Base-by-base conservation (phyloP, 1,140 invertebrate genomes). In the Drosophila seguyi region DNA sequence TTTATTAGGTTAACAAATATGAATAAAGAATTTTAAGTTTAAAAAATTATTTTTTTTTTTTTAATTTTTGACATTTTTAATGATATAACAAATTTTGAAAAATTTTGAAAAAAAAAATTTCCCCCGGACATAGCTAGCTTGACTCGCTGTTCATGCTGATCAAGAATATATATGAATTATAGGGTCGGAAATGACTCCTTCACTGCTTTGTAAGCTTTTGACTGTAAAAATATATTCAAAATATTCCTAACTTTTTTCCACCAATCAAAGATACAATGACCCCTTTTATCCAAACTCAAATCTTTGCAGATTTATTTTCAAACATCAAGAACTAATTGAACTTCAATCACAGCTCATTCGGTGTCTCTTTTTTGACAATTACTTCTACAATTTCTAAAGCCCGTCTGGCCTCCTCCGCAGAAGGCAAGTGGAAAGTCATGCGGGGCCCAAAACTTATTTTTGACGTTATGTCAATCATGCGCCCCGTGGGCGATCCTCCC, bases 401-500 rank as follows among this genome's bases (percentile, higher is more conserved):
- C 75, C 31, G 18, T 22, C 25, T n/a, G 25, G 31, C 44, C 65
- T 48, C 67, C 69, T 27, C 52, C 68, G 53, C 66, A 41, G 25
- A 59, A 72, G 53, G 69, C 69, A 16, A 72, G 67, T 72, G 44
- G 42, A 41, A 56, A 71, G 44, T 72, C 52, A 72, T 59, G 69
- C 68, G 27, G 44, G 50, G 14, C 52, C 42, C 18, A n/a, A 42
- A 39, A 29, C 53, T 50, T 50, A 71, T 50, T 22, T 72, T 72
- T 59, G 69, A 73, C 52, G 22, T 18, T 44, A 47, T 57, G 78
- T 84, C 81, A 84, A 85, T 85, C 81, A 85, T 81, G 44, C 34
- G 60, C 73, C 67, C 50, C 63, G 81, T 84, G 81, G 81, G 81
- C 81, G 81, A 42, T 47, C 27, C 6, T 38, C 53, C 20, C 44